These are phyloP conservation scores for Lepus timidus DNA, from an alignment of 2,113 vertebrate species.

Conservation along the genomic window DNA sequence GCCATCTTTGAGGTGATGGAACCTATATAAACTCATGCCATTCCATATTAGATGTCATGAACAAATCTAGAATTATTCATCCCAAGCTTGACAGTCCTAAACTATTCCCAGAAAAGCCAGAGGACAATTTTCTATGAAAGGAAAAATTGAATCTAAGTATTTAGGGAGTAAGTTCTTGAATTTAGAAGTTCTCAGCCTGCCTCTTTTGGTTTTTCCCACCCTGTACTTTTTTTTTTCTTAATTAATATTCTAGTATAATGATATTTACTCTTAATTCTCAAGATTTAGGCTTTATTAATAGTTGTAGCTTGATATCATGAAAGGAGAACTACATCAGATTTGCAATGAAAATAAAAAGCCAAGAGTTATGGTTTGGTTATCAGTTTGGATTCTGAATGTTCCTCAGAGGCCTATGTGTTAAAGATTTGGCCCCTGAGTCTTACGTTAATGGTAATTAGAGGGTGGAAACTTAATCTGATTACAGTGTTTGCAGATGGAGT, in stretches of 20 bases:
- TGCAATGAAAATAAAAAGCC: not conserved
- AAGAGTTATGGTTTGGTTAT: not conserved
- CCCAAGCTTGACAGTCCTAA: not conserved
- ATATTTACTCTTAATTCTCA: slow-evolving; percentile 17
- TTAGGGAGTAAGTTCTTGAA: not conserved
- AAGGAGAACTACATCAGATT: not conserved
- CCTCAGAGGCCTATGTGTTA: no score
- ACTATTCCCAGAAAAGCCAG: not conserved
- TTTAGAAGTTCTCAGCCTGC: not conserved
- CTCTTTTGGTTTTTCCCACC: not conserved
- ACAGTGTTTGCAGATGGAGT: no score
- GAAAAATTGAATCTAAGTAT: not conserved
- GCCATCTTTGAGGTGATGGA: not conserved
- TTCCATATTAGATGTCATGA: not conserved
- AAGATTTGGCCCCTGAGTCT: no score
- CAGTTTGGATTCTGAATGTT: no score
- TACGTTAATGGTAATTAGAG: no score
- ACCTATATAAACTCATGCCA: not conserved
- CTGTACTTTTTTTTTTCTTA: not conserved
- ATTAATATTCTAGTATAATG: not conserved
- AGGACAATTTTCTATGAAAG: not conserved
- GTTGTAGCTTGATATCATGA: not conserved
- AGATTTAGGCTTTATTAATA: not conserved
- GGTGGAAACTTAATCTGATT: no score
- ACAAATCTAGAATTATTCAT: not conserved